Conservation (phyloP, 2,888 invertebrate species). For the Trimorus sp. region DNA sequence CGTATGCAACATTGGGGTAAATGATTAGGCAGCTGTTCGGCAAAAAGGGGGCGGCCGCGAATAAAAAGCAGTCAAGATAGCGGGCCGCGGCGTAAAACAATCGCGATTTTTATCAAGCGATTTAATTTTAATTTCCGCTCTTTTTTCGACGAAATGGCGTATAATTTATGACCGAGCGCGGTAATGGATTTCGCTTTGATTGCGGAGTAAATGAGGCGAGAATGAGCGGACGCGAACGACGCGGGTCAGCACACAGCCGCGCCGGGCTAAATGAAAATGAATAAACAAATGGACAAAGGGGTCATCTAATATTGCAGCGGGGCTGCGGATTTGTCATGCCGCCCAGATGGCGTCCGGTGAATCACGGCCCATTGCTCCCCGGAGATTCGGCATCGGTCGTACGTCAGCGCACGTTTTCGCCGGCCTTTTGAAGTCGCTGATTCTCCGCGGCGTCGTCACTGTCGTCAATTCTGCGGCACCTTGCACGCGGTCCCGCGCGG, state of each 20-base stretch:
- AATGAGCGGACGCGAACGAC: conserved; percentile 25
- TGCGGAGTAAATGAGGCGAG: conserved; percentile 50
- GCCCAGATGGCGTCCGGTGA: conserved; percentile 44
- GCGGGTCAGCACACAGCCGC: conserved; percentile 8
- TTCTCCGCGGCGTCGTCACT: conserved; percentile 57
- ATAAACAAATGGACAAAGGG: conserved; percentile 48
- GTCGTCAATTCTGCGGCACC: conserved; percentile 60
- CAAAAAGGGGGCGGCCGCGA: background rate
- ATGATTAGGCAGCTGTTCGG: no score
- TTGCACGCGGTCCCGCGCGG: conserved; percentile 26
- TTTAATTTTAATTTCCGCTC: conserved; percentile 23
- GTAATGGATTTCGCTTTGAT: conserved; percentile 45
- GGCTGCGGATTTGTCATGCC: conserved; percentile 49
- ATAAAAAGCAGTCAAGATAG: no score
- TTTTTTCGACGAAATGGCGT: background rate
- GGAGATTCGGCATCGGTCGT: conserved; percentile 36
- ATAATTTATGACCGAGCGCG: conserved; percentile 20
- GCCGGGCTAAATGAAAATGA: conserved; percentile 28
- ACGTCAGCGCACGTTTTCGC: conserved; percentile 50
- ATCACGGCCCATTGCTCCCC: conserved; percentile 54
- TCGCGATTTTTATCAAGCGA: conserved; percentile 12
- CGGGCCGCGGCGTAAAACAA: background rate
- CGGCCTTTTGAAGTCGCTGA: conserved; percentile 60
- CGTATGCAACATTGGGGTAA: no score
- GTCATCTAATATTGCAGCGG: conserved; percentile 34